phyloP scores from a whole-genome alignment of 2,888 invertebrate species.

The Conomelus anceps region DNA sequence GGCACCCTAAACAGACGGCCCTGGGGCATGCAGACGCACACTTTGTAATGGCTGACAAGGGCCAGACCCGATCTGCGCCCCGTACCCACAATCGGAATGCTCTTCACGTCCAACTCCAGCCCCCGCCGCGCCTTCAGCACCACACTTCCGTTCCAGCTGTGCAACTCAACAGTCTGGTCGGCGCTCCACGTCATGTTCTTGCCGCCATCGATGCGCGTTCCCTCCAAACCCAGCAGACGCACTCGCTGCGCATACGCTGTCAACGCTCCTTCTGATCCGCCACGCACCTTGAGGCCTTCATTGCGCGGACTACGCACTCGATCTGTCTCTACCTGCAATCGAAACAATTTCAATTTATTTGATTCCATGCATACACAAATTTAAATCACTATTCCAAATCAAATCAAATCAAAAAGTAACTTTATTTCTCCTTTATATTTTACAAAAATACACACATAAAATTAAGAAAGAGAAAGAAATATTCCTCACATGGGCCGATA shows the following conservation, averaged over 20 bases:
- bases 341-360: too few species aligned
- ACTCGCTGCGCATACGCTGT: conserved; percentile 46
- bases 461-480: too few species aligned
- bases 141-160: conserved; percentile 68
- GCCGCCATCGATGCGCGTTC: conserved; percentile 64
- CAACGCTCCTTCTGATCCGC: not conserved
- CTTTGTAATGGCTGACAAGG: conserved; percentile 59
- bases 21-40: conserved; percentile 85
- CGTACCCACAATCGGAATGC: conserved; percentile 59
- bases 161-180: conserved; percentile 69
- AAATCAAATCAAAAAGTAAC: too few species aligned
- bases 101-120: conserved; percentile 63
- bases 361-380: conserved; percentile 42
- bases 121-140: conserved; percentile 53
- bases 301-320: conserved; percentile 67
- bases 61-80: conserved; percentile 41
- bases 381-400: not conserved
- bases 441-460: too few species aligned
- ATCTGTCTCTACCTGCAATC: conserved; percentile 53
- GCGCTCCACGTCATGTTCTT: conserved; percentile 66
- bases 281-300: conserved; percentile 55
- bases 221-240: conserved; percentile 71
- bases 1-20: conserved; percentile 76
- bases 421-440: too few species aligned
- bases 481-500: too few species aligned